A percentile compares a stretch with the other conserved stretches of the same genome.
phyloP scores from a whole-genome alignment of 2,888 invertebrate species.

The Pinctada fucata region DNA sequence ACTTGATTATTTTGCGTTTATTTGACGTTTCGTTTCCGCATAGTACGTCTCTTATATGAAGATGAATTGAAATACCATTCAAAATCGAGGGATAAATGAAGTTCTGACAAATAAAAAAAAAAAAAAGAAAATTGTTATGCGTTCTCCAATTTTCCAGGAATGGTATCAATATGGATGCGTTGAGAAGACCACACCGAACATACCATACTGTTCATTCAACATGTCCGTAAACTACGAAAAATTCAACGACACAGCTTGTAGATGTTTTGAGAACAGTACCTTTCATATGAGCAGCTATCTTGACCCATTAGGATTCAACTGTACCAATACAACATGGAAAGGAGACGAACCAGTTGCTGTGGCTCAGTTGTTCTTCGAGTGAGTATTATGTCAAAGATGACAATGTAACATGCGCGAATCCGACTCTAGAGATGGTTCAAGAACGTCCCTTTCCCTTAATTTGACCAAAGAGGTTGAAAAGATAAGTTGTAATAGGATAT shows the following conservation, averaged over 20 bases:
- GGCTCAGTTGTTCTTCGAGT: constrained; percentile 66
- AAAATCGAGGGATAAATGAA: too few species aligned
- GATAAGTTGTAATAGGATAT: too few species aligned
- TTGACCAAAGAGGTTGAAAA: too few species aligned
- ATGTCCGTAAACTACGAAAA: constrained; percentile 33
- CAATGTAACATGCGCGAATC: neutral
- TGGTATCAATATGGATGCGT: constrained; percentile 58
- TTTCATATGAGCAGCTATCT: constrained; percentile 30
- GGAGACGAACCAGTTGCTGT: constrained; percentile 43
- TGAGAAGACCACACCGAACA: constrained; percentile 49
- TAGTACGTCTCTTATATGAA: too few species aligned
- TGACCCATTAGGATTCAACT: constrained; percentile 40
- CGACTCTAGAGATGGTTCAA: too few species aligned
- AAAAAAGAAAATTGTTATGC: too few species aligned
- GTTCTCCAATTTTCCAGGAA: constrained; percentile 46
- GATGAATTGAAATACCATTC: too few species aligned
- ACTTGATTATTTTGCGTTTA: too few species aligned
- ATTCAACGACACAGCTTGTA: constrained; percentile 33
- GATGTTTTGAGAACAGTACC: constrained; percentile 49
- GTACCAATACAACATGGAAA: constrained; percentile 50
- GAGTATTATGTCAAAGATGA: constrained; percentile 36
- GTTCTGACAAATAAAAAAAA: too few species aligned
- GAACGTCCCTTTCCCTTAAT: too few species aligned
- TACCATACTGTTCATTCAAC: constrained; percentile 55
- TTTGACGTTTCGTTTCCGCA: too few species aligned